Evolutionary conservation across 2,888 invertebrate genomes (phyloP), one percentile per base, ranked within the genome.

Genomic region (Megaustenia siamemsis): DNA sequence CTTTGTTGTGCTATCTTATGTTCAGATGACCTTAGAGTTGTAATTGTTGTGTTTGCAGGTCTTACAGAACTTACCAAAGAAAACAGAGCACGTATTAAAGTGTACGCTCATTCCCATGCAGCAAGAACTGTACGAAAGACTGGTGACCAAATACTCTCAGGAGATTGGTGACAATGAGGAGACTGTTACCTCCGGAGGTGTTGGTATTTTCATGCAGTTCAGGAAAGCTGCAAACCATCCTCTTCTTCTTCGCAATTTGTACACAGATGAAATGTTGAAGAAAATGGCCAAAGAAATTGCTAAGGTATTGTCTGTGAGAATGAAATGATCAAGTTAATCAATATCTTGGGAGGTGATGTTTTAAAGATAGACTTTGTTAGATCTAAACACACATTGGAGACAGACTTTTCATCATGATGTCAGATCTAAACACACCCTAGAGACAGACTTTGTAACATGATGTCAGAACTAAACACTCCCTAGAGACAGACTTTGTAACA

Each of bases 211-310:
- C 89, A 98, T 98, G 96, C 97, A 98, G 93, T 96, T 99, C 94
- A 95, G 99, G 2, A 98, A 98, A 94, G 95, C 97, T 38, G 97
- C 98, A 60, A 99, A 99, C 95, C 99, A 99, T 94, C 98, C 98
- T 0, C 95, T 98, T 18, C 95, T 99, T 0, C 95, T 97, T 88
- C 95, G 98, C 49, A 95, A 95, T 92, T 96, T 96, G 56, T 95
- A 94, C 89, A 95, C 95, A 69, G 96, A 97, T 87, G 94, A 95
- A 0, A 89, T 93, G 96, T 86, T 95, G 69, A 93, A 95, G 84
- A 94, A 95, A 88, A 97, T 99, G 88, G 96, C 98, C 0, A 95
- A 95, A 86, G 85, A 87, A 35, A 81, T 83, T 35, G 78, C 83
- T 18, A 81, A 78, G 78, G 83, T 83, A 60, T 82, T 18, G 35